Base-by-base conservation (phyloP, 2,797 vertebrate genomes). In the Pelobates cultripes region DNA sequence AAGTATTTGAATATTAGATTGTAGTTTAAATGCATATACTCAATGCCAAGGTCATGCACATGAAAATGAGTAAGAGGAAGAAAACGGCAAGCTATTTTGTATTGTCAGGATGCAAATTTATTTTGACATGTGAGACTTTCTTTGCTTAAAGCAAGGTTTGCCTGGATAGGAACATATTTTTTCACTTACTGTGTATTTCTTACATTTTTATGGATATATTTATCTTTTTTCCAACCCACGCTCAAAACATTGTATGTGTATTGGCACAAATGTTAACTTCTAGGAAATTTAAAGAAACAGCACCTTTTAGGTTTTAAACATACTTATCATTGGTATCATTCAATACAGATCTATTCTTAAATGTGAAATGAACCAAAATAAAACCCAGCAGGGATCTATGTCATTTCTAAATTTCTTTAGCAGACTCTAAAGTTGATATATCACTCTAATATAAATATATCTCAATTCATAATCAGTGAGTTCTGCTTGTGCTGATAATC, bases 201-300 rank as follows among this genome's bases (percentile, higher is more conserved):
- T 7, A 64, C n/a, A 0, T 28, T 28, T 64, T 64, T 64, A 4
- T 64, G 28, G n/a, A 17, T 64, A 64, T 28, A 64, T 64, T 64
- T 64, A 40, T 28, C 61, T 40, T 64, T 5, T 64, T n/a, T 64
- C 61, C 61, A 64, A n/a, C 61, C 61, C 61, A 64, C 17, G 61
- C 17, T 8, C 7, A 1, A 28, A 7, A 64, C 14, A 64, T 64
- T 64, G n/a, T 64, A 64, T 40, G 17, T 40, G n/a, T 64, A 28
- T 64, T 64, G 61, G 61, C 61, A 64, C 6, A 28, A n/a, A 64
- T n/a, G 2, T 64, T 64, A 64, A 64, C 55, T 57, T 64, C 61
- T n/a, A 64, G 4, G 61, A 64, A 40, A 2, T 64, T 64, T 64
- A 64, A 64, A 64, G 61, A 64, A 64, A 64, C 61, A 2, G 3